These are phyloP conservation scores for Lacerta bilineata DNA, from an alignment of 2,797 vertebrate species.

Conservation along the genomic window DNA sequence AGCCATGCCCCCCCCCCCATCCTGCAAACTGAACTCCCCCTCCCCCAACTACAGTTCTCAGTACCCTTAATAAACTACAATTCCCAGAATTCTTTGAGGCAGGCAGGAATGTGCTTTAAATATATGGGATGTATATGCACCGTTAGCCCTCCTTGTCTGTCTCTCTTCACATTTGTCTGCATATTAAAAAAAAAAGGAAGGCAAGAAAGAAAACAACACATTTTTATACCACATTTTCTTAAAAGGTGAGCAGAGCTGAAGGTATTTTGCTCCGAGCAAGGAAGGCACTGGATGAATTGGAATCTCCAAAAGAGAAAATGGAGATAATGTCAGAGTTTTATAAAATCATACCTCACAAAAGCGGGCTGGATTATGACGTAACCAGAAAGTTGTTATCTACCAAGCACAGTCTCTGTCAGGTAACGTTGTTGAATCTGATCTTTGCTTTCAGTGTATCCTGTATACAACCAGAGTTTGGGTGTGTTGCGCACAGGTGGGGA, in stretches of 20 bases:
- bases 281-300: conserved; percentile 71
- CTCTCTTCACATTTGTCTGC: background rate
- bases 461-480: background rate
- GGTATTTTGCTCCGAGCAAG: conserved; percentile 84
- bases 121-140: background rate
- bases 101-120: background rate
- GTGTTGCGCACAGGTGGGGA: background rate
- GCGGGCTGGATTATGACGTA: background rate
- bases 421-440: conserved; percentile 46
- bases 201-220: background rate
- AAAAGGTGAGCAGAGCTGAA: conserved; percentile 87
- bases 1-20: background rate
- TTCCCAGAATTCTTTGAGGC: too few species aligned
- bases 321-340: conserved; percentile 77
- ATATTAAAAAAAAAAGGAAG: background rate
- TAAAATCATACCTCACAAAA: conserved; percentile 77
- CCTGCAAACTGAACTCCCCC: too few species aligned
- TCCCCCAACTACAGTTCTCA: background rate
- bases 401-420: conserved; percentile 82
- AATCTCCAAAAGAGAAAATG: conserved; percentile 61
- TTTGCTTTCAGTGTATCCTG: background rate
- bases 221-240: conserved; percentile 51
- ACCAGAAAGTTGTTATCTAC: conserved; percentile 78
- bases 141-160: background rate
- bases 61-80: background rate